Base-by-base conservation (phyloP, 2,888 invertebrate genomes). In the Dryobota labecula region DNA sequence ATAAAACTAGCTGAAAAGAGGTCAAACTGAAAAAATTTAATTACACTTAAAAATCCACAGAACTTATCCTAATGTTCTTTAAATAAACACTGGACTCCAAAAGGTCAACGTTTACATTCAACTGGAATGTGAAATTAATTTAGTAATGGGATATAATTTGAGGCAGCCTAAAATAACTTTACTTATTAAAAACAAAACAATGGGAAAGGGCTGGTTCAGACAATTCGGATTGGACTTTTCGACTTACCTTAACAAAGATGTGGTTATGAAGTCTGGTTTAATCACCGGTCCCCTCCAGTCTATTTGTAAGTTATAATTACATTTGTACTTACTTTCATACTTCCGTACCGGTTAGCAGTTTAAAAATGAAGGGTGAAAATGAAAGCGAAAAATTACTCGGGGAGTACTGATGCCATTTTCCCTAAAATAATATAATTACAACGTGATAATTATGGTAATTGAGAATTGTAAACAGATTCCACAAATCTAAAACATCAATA, bases 81-180 rank as follows among this genome's bases (percentile, higher is more conserved):
- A 78, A 65, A 71, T 76, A 84, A 79, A 87, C 77, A 82, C 70
- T 75, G 68, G 73, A 80, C 82, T 76, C 76, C 76, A 84, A 86
- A 86, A 87, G 87, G 85, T 82, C 82, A 83, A 76, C 75, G 80
- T 82, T 85, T 84, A 84, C 84, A 79, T 84, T 88, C 75, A 78
- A 84, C 81, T 73, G 81, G 83, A 89, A 90, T 86, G 84, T 89
- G 67, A 86, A 85, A 88, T 88, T 87, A 87, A 86, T 84, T 87
- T 85, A 83, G 78, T 84, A 86, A 85, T 78, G 80, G 74, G 75
- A 80, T 84, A 83, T 84, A 82, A 85, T 87, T 89, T 84, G 82
- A 84, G 72, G 72, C 74, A 82, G 65, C 88, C 87, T 89, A 89
- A 89, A 89, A 87, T 81, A 88, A 88, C 88, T 83, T 86, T 64